Base-by-base conservation (phyloP, 2,797 vertebrate species). In the Acridotheres tristis region DNA sequence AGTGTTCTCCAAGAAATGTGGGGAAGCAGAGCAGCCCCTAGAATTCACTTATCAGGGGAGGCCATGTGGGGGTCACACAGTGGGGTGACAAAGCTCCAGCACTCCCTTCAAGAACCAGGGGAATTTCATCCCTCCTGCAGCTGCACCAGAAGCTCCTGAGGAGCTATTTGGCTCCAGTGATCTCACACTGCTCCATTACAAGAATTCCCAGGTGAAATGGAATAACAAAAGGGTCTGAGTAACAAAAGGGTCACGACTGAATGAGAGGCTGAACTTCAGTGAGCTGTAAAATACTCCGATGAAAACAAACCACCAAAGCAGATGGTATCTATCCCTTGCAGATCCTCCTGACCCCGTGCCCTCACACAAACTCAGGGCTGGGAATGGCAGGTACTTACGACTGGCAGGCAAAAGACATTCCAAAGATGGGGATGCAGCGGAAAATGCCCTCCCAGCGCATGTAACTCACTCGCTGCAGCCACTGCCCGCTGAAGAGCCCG, bases 401-500 rank as follows among this genome's bases (percentile, higher is more conserved):
- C 98, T 99, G 99, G 95, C 99, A 99, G 98, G 99, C 99, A 94
- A 99, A 99, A 87, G 99, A 99, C 99, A 99, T 99, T 98, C 99
- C 99, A 67, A 99, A 99, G 98, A 99, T 99, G 97, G 99, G 99
- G 97, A 99, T 98, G 97, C 99, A 99, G 98, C 99, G 99, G 97
- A 99, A 99, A 97, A 99, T 97, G 87, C 99, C 99, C 97, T 99
- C 99, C 99, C 99, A 99, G 96, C 99, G 99, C 62, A 99, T 66
- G 91, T 98, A 98, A 97, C 98, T 98, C 96, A 99, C 98, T 91
- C 97, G 97, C 97, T 88, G 98, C 97, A 99, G 97, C 99, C 99
- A 99, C 97, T 98, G 98, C 96, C 99, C 98, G 2, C 98, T 97
- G 95, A 99, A 98, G 93, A 99, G 98, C 97, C 98, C 99, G 0